Evolutionary conservation across 1,140 invertebrate genomes (phyloP), one percentile per base, ranked within the genome.

Genomic region (Drosophila prosaltans): DNA sequence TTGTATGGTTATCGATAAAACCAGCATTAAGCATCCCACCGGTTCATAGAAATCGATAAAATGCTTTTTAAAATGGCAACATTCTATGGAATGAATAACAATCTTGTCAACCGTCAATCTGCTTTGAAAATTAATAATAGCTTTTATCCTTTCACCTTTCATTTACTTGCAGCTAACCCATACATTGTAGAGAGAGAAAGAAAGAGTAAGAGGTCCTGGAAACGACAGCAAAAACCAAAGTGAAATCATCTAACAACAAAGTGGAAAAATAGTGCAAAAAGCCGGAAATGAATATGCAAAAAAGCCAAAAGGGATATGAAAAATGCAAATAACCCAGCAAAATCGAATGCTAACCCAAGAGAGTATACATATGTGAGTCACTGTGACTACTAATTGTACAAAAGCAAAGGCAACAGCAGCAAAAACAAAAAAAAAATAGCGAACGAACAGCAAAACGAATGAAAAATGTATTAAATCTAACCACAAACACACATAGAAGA

Each of bases 241-340:
- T 70, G 68, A 72, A 85, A 51, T 71, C 69, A 71, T 71, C 77
- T 66, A 77, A 77, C 65, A 77, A 71, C 74, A 76, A 78, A 78
- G 74, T 78, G 68, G 63, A 78, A 76, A 64, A 77, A 70, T 81
- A 78, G 78, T 61, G 77, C 66, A 72, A 80, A 36, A 36, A 76
- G 60, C 65, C 66, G 83, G 83, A 88, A 88, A 88, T 88, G 83
- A 88, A 88, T 88, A 80, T 88, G 83, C 84, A 88, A 86, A 86
- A 86, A 61, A 66, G 67, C 58, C 61, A 74, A 78, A 88, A 76
- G 75, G 83, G 84, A 88, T 88, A 88, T 88, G 83, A 88, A 80
- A 88, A 78, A 88, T 89, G 83, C 84, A 88, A 88, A 88, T 88
- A 80, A n/a, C 83, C 69, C 57, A 36, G 5, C 57, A 59, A 88